phyloP scores from a whole-genome alignment of 2,888 invertebrate species.

The Caenorhabditis sp. region DNA sequence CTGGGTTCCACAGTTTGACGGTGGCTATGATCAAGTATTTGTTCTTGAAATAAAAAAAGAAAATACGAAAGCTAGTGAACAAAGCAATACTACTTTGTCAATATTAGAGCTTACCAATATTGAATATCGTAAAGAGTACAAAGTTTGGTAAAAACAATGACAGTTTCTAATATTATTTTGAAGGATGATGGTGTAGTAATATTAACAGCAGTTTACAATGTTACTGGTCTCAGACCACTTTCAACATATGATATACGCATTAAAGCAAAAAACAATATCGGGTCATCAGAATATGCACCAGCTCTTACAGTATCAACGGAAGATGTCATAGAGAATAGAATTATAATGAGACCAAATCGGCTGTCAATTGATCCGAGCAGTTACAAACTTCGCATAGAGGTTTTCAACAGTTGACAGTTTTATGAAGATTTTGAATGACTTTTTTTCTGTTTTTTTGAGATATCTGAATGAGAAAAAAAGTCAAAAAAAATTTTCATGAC shows the following conservation, averaged over 20 bases:
- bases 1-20: conserved; percentile 82
- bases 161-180: too few species aligned
- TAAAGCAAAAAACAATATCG: not conserved
- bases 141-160: too few species aligned
- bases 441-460: too few species aligned
- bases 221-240: not conserved
- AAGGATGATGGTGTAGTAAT: too few species aligned
- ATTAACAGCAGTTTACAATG: not conserved
- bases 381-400: not conserved
- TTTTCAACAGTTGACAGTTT: not conserved
- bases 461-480: too few species aligned
- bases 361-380: not conserved
- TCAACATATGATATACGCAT: not conserved
- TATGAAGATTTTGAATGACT: too few species aligned
- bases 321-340: not conserved
- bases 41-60: conserved; percentile 66
- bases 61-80: too few species aligned
- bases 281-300: not conserved
- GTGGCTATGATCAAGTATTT: conserved; percentile 77
- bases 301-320: not conserved
- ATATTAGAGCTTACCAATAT: too few species aligned
- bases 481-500: too few species aligned
- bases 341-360: not conserved
- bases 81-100: too few species aligned
- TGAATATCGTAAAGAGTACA: too few species aligned